Conservation (phyloP, 2,113 vertebrate species). For the Erythrocebus patas region DNA sequence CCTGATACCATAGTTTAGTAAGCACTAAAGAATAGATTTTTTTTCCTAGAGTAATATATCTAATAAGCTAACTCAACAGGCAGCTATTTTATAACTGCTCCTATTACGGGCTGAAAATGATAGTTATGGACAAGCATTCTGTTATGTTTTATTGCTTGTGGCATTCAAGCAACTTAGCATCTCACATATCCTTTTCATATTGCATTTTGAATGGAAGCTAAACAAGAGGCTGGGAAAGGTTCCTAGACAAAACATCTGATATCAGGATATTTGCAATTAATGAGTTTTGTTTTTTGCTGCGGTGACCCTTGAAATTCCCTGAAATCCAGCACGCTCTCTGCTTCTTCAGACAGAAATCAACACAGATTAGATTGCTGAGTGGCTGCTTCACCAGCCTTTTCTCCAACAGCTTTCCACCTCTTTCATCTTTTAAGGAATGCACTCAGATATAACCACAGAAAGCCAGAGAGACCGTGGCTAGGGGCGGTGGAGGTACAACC, state of each 20-base stretch:
- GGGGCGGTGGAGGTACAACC: fast-evolving
- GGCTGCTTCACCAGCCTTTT: neutral
- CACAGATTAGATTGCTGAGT: constrained; percentile 3
- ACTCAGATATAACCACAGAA: neutral
- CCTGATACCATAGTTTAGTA: constrained; percentile 79
- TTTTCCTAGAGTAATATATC: constrained; percentile 48
- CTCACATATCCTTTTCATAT: neutral
- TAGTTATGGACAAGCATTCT: neutral
- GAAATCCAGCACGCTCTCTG: neutral
- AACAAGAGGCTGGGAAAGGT: neutral
- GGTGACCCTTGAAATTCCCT: neutral
- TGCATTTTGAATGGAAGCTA: neutral
- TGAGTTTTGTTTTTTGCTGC: neutral
- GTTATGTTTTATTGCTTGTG: neutral
- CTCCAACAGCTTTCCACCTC: neutral
- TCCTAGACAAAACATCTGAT: neutral
- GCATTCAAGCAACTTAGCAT: neutral
- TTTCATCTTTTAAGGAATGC: neutral
- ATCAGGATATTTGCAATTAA: neutral
- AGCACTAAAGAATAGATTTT: constrained; percentile 66
- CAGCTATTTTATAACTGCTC: constrained; percentile 69
- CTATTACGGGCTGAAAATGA: neutral
- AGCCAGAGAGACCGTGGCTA: fast-evolving
- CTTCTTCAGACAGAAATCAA: constrained; percentile 36
- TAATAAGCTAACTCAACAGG: constrained; percentile 73